Evolutionary conservation across 2,113 vertebrate species (phyloP).

Genomic region (Fulica atra): DNA sequence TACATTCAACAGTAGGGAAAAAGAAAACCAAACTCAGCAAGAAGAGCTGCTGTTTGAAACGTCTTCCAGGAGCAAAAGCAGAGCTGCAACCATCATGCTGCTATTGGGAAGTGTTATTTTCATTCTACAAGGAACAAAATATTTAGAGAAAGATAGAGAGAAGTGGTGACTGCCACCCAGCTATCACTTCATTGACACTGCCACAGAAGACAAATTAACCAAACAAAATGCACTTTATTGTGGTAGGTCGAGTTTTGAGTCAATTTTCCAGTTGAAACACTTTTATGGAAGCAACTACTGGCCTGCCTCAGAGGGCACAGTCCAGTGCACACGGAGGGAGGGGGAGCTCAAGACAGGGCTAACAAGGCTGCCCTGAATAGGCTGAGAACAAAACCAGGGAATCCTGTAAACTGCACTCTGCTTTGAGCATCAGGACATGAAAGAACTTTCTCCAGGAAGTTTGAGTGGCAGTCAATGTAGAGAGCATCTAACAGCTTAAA

Average conservation of each 20-base stretch:
- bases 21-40: not conserved
- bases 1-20: not conserved
- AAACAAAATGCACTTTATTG: not conserved
- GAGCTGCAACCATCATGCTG: not conserved
- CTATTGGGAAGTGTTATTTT: not conserved
- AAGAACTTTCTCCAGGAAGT: not conserved
- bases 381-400: not conserved
- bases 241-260: conserved; percentile 11
- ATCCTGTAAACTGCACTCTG: not conserved
- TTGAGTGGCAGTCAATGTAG: not conserved
- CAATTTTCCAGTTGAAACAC: conserved; percentile 52
- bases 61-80: not conserved
- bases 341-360: not conserved
- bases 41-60: not conserved
- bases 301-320: not conserved
- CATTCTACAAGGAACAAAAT: not conserved
- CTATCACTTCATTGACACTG: not conserved
- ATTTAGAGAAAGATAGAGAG: not conserved
- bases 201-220: not conserved
- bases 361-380: not conserved
- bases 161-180: not conserved
- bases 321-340: not conserved
- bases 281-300: not conserved
- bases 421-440: accelerated
- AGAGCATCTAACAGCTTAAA: not conserved